Base-by-base conservation (phyloP, 2,113 vertebrate species). In the Gasterosteus nipponicus region DNA sequence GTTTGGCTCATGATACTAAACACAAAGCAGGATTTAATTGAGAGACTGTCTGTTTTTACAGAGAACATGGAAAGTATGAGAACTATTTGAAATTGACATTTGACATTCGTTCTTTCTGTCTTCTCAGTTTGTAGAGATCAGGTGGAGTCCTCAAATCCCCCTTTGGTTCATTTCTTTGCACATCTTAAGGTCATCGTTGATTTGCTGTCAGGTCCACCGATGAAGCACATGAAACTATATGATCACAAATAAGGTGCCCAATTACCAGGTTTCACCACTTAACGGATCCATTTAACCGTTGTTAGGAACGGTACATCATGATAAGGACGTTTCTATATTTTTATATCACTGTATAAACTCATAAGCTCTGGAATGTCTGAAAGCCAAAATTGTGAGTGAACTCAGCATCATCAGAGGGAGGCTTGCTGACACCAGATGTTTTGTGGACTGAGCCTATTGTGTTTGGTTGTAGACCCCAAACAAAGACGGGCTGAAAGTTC, bases 381-480 rank as follows among this genome's bases (percentile, higher is more conserved):
- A 31, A 63, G 56, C 47, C 44, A 46, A 58, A 33, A 11, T 44
- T 26, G 22, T 54, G 38, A 44, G 58, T 42, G 18, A 70, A 60
- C 29, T 64, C 7, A 33, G 2, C 42, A 38, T 77, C 60, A 35
- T 19, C n/a, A 69, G 29, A 15, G 59, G 63, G 26, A 7, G 6
- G 33, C 38, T 61, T 81, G 61, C 33, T 69, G 64, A 59, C 51
- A 69, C 2, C 14, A 69, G 15, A 44, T 5, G 41, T 54, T 63
- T 42, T 67, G 35, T 11, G n/a, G 59, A 41, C 38, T 60, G 35
- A 42, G 29, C 75, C 35, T 44, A 14, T 69, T 66, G 47, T 72
- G 47, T 86, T 76, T 70, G 42, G 35, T 14, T 58, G 16, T 15
- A 58, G 56, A 73, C 29, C 49, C 58, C 42, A 64, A 81, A 64